A percentile compares a stretch with the other conserved stretches of the same genome.
Conservation (phyloP, 2,888 invertebrate genomes). For the Amiota minor region DNA sequence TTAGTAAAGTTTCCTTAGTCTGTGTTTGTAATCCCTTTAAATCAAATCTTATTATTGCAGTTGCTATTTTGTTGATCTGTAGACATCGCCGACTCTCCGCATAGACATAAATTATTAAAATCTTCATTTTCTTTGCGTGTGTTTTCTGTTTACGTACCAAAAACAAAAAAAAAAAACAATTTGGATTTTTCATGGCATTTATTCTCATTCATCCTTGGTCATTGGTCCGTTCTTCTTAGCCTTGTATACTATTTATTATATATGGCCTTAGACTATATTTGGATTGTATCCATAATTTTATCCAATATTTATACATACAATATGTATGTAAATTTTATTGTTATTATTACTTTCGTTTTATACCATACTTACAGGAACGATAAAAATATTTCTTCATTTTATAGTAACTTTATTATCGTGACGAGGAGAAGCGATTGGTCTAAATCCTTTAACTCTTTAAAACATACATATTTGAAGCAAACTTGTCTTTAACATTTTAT, state of each 20-base stretch:
- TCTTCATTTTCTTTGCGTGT: constrained; percentile 21
- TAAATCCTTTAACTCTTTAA: no score
- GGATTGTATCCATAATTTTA: constrained; percentile 5
- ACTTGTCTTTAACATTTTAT: no score
- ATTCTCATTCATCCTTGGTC: no score
- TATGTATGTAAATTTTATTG: not conserved
- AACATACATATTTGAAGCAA: no score
- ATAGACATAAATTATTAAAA: constrained; percentile 21
- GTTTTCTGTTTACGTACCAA: not conserved
- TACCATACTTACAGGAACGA: no score
- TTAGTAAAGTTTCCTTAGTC: not conserved
- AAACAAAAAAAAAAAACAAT: not conserved
- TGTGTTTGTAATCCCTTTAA: no score
- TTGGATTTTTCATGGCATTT: not conserved
- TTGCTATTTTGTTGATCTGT: not conserved
- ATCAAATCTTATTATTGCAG: not conserved
- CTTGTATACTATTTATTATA: not conserved
- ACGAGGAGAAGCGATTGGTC: no score
- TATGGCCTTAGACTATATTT: not conserved
- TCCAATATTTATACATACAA: not conserved
- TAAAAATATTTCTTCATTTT: no score
- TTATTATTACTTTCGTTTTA: constrained; percentile 12
- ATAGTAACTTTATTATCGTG: no score
- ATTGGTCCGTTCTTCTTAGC: not conserved
- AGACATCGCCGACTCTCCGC: not conserved